A percentile compares a stretch with the other conserved stretches of the same genome.
phyloP scores from a whole-genome alignment of 2,888 invertebrate genomes.

The Hybos culiciformis region DNA sequence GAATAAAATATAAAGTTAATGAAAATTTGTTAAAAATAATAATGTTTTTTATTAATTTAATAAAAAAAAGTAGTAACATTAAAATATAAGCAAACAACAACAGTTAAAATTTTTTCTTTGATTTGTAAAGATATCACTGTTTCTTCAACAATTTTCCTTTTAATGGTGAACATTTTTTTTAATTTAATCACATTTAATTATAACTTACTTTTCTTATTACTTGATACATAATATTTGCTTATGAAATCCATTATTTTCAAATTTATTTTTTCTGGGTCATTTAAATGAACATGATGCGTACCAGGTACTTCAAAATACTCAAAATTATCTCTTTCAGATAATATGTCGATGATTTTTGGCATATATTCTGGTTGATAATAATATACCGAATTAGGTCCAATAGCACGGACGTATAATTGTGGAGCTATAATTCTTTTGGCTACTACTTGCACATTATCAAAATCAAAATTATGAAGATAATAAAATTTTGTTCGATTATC shows the following conservation, averaged over 20 bases:
- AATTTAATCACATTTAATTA: background rate
- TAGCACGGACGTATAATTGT: conserved; percentile 44
- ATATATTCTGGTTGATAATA: conserved; percentile 37
- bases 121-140: no score
- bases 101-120: no score
- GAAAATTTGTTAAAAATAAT: background rate
- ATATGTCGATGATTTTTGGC: conserved; percentile 38
- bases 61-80: background rate
- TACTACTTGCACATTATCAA: conserved; percentile 38
- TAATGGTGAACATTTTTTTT: no score
- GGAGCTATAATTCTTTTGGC: conserved; percentile 43
- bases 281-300: conserved; percentile 41
- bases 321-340: conserved; percentile 40
- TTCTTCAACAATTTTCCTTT: no score
- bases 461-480: conserved; percentile 7
- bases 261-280: conserved; percentile 12
- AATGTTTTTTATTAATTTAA: no score
- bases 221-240: background rate
- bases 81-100: background rate
- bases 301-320: conserved; percentile 45
- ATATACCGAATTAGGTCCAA: conserved; percentile 35
- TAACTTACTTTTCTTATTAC: background rate
- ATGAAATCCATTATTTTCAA: background rate
- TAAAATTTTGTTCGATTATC: conserved; percentile 43
- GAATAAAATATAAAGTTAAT: conserved; percentile 1